Percentiles rank a stretch among this genome's conserved stretches.
These are phyloP conservation scores for Gryllus longicercus DNA, from an alignment of 2,888 invertebrate genomes.

Conservation along the genomic window DNA sequence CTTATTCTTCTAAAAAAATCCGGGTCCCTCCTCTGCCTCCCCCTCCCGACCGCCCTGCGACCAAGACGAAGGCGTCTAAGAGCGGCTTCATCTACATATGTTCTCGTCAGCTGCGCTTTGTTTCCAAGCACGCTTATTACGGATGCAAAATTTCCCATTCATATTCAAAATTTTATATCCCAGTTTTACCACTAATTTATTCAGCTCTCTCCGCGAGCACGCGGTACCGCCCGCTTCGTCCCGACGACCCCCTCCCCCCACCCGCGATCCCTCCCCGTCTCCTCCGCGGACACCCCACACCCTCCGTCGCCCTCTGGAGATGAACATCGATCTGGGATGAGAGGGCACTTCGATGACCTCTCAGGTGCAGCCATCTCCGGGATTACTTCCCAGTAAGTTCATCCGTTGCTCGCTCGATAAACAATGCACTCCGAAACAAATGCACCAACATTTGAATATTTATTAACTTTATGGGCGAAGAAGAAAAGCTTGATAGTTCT, in stretches of 20 bases:
- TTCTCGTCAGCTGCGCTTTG: constrained; percentile 57
- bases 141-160: constrained; percentile 84
- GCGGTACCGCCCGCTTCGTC: background rate
- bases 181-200: constrained; percentile 71
- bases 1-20: constrained; percentile 2
- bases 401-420: too few species aligned
- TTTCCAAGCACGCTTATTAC: constrained; percentile 69
- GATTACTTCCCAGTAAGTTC: too few species aligned
- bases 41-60: background rate
- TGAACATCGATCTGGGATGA: too few species aligned
- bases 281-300: too few species aligned
- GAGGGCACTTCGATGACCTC: too few species aligned
- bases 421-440: too few species aligned
- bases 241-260: background rate
- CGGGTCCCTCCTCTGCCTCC: background rate
- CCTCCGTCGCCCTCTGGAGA: too few species aligned
- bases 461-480: too few species aligned
- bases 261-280: too few species aligned
- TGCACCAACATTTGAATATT: too few species aligned
- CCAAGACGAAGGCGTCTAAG: background rate
- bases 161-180: constrained; percentile 88
- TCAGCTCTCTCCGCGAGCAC: constrained; percentile 48
- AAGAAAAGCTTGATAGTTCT: too few species aligned
- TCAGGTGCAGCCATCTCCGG: too few species aligned
- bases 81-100: constrained; percentile 58